Percentiles rank a stretch among this genome's conserved stretches.
Evolutionary conservation across 2,797 vertebrate genomes (phyloP).

Genomic region (Saguinus oedipus): DNA sequence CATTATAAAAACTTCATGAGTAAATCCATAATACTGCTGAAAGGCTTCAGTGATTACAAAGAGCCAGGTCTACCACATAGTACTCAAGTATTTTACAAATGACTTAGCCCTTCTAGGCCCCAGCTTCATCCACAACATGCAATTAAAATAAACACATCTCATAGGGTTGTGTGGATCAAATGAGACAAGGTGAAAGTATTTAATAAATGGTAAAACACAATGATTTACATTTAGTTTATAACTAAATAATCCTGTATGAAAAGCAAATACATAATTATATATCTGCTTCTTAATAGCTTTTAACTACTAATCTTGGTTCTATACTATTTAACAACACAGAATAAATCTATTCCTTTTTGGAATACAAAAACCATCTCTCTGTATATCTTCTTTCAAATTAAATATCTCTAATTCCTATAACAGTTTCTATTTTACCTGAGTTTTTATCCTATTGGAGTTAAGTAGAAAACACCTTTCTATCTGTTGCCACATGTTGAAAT

Average conservation of each 20-base stretch:
- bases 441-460: not conserved
- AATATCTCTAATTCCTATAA: not conserved
- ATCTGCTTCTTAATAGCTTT: not conserved
- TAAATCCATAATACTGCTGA: not conserved
- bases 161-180: not conserved
- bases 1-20: not conserved
- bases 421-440: not conserved
- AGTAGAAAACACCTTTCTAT: not conserved
- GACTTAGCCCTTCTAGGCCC: not conserved
- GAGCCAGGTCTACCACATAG: not conserved
- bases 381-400: not conserved
- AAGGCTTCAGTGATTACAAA: not conserved
- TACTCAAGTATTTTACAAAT: not conserved
- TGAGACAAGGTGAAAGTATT: not conserved
- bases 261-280: not conserved
- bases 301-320: not conserved
- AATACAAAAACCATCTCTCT: not conserved
- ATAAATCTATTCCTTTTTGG: not conserved
- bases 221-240: not conserved
- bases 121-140: not conserved
- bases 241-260: not conserved
- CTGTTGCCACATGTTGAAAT: not conserved
- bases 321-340: not conserved
- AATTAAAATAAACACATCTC: not conserved
- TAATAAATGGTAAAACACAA: not conserved